phyloP scores from a whole-genome alignment of 2,888 invertebrate genomes.

The Campaea margaritaria region DNA sequence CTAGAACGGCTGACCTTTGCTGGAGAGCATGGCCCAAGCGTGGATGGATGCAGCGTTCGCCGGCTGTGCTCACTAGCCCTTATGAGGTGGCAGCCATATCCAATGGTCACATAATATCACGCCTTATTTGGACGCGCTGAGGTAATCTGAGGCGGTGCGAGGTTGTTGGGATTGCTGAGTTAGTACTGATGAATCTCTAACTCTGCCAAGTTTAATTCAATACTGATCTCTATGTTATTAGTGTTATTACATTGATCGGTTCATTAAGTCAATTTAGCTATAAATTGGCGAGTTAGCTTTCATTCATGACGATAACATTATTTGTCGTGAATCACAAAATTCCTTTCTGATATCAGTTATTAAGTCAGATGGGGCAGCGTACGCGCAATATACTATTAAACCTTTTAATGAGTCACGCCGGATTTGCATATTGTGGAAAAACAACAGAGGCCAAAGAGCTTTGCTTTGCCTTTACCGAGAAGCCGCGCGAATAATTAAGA shows the following conservation, averaged over 20 bases:
- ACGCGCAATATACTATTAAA: constrained; percentile 52
- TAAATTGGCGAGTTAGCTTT: not conserved
- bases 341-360: constrained; percentile 26
- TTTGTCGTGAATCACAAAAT: constrained; percentile 35
- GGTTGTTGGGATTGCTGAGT: constrained; percentile 39
- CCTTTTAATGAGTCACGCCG: constrained; percentile 64
- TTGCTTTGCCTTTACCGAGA: constrained; percentile 50
- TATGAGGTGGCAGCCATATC: constrained; percentile 60
- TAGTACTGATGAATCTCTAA: constrained; percentile 3
- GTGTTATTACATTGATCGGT: not conserved
- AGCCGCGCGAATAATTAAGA: constrained; percentile 52
- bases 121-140: constrained; percentile 48
- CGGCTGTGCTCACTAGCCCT: constrained; percentile 47
- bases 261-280: not conserved
- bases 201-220: not conserved
- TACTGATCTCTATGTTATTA: not conserved
- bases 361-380: constrained; percentile 31
- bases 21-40: constrained; percentile 51
- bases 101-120: constrained; percentile 54
- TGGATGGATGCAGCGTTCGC: constrained; percentile 52
- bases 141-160: constrained; percentile 44
- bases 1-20: constrained; percentile 54
- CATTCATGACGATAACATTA: constrained; percentile 1
- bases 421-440: constrained; percentile 65
- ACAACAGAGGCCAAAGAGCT: constrained; percentile 51